Conservation (phyloP, 2,888 invertebrate species). For the Andrena haemorrhoa region DNA sequence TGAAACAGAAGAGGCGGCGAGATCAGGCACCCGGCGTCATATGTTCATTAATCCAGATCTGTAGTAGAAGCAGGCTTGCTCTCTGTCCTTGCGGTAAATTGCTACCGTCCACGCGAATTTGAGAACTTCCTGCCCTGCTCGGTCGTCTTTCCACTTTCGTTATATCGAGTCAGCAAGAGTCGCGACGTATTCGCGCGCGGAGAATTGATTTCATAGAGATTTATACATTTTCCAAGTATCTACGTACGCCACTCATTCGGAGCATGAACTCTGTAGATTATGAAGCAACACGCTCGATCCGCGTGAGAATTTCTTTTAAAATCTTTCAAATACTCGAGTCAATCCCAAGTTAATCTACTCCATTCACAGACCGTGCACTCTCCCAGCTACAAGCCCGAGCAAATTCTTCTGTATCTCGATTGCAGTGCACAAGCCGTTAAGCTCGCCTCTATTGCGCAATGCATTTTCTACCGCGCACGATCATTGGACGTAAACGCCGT, state of each 20-base stretch:
- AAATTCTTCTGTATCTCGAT: too few relatives aligned
- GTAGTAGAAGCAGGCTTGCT: conserved; percentile 8
- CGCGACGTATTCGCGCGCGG: too few relatives aligned
- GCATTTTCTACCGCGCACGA: not conserved
- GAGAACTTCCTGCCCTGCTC: conserved; percentile 12
- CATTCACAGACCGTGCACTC: too few relatives aligned
- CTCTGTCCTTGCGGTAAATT: conserved; percentile 6
- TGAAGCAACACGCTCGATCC: too few relatives aligned
- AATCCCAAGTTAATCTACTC: too few relatives aligned
- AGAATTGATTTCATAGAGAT: too few relatives aligned
- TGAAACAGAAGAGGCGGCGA: conserved; percentile 31
- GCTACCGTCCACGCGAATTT: not conserved
- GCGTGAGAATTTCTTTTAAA: too few relatives aligned
- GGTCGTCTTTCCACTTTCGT: conserved; percentile 3
- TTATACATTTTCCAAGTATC: too few relatives aligned
- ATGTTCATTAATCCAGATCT: conserved; percentile 49
- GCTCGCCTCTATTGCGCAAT: not conserved
- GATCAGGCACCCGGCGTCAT: conserved; percentile 42
- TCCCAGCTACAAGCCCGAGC: too few relatives aligned
- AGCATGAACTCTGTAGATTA: too few relatives aligned
- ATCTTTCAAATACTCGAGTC: too few relatives aligned
- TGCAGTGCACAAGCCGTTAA: not conserved
- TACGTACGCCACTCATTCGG: too few relatives aligned
- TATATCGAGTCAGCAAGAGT: conserved; percentile 1
- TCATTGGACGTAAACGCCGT: not conserved